Base-by-base conservation (phyloP, 2,888 invertebrate genomes). In the Campoletis raptor region DNA sequence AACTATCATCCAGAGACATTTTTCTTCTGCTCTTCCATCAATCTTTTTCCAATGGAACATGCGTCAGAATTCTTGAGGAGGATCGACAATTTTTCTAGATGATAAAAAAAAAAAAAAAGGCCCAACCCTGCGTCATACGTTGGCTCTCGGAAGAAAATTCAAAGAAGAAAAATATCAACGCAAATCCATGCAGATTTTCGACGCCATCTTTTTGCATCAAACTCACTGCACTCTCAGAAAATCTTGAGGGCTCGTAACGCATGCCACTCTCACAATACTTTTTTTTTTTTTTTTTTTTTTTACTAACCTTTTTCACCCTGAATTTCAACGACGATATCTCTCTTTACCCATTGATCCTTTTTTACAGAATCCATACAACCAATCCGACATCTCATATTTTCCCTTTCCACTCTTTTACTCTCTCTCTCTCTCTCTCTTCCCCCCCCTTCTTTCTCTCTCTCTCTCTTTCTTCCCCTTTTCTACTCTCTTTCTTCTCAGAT, bases 11-110 rank as follows among this genome's bases (percentile, higher is more conserved):
- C 64, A 45, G 64, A 70, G 76, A 66, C 79, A 69, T 83, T 87
- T 89, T 88, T 87, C 88, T 89, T 84, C 67, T 52, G 78, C 54
- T 82, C 80, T 42, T 73, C 85, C 83, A 89, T 89, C 87, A 87
- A 88, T 89, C 88, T 89, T 87, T 84, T 78, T 84, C 80, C 85
- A 52, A 81, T 84, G 30, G 78, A 61, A 80, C 72, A 66, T 36
- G 48, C 70, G 64, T 52, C 36, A 8, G 15, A 45, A 42, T 24
- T 30, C 64, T 42, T 42, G 70, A 64, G 80, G 82, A 74, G 77
- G 82, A 86, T 88, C 87, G 86, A 88, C 86, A 54, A 85, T 64
- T 69, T 61, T 77, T 52, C 36, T 52, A 57, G 18, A 37, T 54
- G 77, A 67, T 54, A 18, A 30, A 30, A 30, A 21, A 18, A 30